phyloP scores from a whole-genome alignment of 23 tunicate genomes.

The Corella eumyota region DNA sequence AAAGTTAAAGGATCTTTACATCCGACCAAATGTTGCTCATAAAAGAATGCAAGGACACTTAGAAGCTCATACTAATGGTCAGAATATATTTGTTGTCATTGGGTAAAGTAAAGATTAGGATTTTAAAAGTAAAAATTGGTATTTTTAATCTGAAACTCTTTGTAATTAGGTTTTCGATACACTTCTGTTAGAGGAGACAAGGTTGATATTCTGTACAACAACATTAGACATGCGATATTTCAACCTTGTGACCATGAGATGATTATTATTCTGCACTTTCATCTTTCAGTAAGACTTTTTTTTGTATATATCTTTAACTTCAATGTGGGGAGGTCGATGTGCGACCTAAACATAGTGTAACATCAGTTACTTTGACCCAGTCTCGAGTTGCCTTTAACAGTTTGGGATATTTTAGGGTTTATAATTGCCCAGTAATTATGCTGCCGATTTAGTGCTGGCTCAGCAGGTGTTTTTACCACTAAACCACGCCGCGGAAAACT shows the following conservation, averaged over 20 bases:
- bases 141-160: background rate
- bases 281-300: slow-evolving; percentile 58
- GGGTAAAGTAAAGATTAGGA: background rate
- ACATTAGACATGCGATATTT: slow-evolving; percentile 84
- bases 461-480: too few species aligned
- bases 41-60: slow-evolving; percentile 93
- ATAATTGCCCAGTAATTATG: too few species aligned
- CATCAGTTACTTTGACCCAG: too few species aligned
- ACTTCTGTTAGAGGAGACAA: slow-evolving; percentile 95
- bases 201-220: slow-evolving; percentile 89
- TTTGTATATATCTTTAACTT: too few species aligned
- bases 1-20: slow-evolving; percentile 87
- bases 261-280: slow-evolving; percentile 95
- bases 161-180: slow-evolving; percentile 84
- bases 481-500: too few species aligned
- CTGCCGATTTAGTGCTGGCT: too few species aligned
- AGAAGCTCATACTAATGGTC: slow-evolving; percentile 97
- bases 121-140: background rate
- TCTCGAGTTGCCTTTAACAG: too few species aligned
- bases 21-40: slow-evolving; percentile 87
- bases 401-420: too few species aligned
- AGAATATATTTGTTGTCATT: background rate
- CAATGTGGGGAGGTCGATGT: too few species aligned
- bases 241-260: slow-evolving; percentile 97
- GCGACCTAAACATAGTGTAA: too few species aligned